These are phyloP conservation scores for Neoitamus cyanurus DNA, from an alignment of 2,888 invertebrate species.

Conservation along the genomic window DNA sequence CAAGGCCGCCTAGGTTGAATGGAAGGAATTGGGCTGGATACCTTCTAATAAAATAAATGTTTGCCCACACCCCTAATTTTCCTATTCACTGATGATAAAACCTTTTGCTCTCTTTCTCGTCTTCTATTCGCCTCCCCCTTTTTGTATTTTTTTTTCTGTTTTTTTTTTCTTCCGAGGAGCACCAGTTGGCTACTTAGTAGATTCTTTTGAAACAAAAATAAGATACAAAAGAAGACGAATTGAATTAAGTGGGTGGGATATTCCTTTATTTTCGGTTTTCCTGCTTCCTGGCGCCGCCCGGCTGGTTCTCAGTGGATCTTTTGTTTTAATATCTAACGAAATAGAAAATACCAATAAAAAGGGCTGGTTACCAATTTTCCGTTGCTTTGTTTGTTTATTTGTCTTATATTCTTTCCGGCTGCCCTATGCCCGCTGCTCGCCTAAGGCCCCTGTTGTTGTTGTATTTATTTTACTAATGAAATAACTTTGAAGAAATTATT, in stretches of 20 bases:
- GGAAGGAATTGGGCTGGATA: background rate
- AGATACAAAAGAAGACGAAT: background rate
- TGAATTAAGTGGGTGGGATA: constrained; percentile 5
- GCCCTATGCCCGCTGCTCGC: background rate
- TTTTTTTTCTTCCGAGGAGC: background rate
- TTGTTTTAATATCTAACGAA: constrained; percentile 18
- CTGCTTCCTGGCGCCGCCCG: background rate
- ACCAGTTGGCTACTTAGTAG: background rate
- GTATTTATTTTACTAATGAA: constrained; percentile 1
- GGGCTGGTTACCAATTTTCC: background rate
- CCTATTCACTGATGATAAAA: constrained; percentile 20
- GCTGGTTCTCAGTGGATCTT: background rate
- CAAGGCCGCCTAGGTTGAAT: background rate
- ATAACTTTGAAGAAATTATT: background rate
- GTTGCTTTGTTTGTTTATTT: constrained; percentile 1
- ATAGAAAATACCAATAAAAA: constrained; percentile 16
- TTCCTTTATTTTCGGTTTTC: background rate
- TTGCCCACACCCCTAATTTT: constrained; percentile 13
- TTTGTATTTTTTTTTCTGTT: background rate
- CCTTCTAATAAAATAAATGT: constrained; percentile 26
- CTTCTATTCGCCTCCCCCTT: background rate
- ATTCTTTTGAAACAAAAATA: constrained; percentile 5
- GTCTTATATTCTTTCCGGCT: background rate
- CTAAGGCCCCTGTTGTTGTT: background rate
- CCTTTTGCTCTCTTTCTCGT: background rate